These are phyloP conservation scores for Danaus melanippus DNA, from an alignment of 1,140 invertebrate genomes.

Conservation along the genomic window DNA sequence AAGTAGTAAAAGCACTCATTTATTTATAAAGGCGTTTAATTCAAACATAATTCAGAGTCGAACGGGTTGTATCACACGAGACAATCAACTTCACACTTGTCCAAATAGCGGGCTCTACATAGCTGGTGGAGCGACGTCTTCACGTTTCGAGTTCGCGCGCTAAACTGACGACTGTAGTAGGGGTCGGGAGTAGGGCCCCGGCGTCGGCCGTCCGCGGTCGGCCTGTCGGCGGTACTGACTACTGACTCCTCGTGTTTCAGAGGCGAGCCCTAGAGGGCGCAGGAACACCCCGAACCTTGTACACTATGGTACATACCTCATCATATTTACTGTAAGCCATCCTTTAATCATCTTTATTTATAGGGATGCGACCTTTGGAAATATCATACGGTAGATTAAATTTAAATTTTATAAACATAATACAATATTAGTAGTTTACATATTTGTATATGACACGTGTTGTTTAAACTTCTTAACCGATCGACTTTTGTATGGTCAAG, in stretches of 20 bases:
- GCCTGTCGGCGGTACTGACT: slow-evolving; percentile 9
- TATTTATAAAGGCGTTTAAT: slow-evolving; percentile 60
- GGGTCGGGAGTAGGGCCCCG: neutral
- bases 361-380: slow-evolving; percentile 25
- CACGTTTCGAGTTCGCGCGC: slow-evolving; percentile 47
- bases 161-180: slow-evolving; percentile 41
- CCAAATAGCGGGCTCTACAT: slow-evolving; percentile 52
- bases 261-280: slow-evolving; percentile 44
- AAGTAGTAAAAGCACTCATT: slow-evolving; percentile 47
- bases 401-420: too few relatives aligned
- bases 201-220: slow-evolving; percentile 10
- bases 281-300: slow-evolving; percentile 41
- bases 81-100: slow-evolving; percentile 70
- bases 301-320: slow-evolving; percentile 53
- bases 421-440: too few relatives aligned
- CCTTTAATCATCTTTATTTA: slow-evolving; percentile 63
- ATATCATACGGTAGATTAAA: slow-evolving; percentile 6
- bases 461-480: too few relatives aligned
- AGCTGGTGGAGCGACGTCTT: slow-evolving; percentile 27
- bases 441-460: too few relatives aligned
- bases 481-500: too few relatives aligned
- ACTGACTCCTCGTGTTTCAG: slow-evolving; percentile 6
- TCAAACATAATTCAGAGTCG: slow-evolving; percentile 63
- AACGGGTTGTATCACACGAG: slow-evolving; percentile 62
- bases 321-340: slow-evolving; percentile 66